Percentiles rank a stretch among this genome's conserved stretches.
Conservation (phyloP, 2,888 invertebrate species). For the Nipponacmea schrenckii region DNA sequence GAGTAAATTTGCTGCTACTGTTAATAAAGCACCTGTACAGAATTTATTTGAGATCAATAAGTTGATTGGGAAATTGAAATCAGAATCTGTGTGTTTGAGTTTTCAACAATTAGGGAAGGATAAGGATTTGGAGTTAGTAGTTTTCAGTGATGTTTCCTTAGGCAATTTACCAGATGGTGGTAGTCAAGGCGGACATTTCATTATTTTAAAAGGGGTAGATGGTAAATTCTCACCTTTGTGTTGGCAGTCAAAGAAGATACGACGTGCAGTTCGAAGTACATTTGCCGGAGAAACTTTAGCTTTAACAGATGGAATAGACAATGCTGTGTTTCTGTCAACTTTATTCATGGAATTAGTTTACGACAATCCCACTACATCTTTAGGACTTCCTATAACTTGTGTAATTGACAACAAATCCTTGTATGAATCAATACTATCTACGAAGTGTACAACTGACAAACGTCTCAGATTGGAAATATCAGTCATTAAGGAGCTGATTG, state of each 20-base stretch:
- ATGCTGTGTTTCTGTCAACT: background rate
- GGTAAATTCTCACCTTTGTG: background rate
- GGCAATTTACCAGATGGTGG: background rate
- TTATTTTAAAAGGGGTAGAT: background rate
- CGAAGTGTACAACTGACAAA: too few relatives aligned
- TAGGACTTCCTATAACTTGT: too few relatives aligned
- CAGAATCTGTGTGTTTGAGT: background rate
- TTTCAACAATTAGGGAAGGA: background rate
- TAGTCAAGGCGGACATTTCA: background rate
- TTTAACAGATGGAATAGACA: conserved; percentile 10
- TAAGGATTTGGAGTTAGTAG: background rate
- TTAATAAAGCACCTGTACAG: background rate
- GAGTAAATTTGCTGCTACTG: background rate
- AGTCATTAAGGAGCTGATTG: too few relatives aligned
- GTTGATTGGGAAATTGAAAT: background rate
- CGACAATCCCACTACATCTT: too few relatives aligned
- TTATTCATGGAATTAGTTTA: background rate
- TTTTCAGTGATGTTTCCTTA: background rate
- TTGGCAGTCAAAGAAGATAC: background rate
- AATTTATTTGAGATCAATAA: background rate
- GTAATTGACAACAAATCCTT: too few relatives aligned
- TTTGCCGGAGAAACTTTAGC: conserved; percentile 4
- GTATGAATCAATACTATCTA: too few relatives aligned
- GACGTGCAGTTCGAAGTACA: conserved; percentile 5
- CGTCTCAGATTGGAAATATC: too few relatives aligned